These are phyloP conservation scores for Zosterops borbonicus DNA, from an alignment of 2,113 vertebrate species.

Conservation along the genomic window DNA sequence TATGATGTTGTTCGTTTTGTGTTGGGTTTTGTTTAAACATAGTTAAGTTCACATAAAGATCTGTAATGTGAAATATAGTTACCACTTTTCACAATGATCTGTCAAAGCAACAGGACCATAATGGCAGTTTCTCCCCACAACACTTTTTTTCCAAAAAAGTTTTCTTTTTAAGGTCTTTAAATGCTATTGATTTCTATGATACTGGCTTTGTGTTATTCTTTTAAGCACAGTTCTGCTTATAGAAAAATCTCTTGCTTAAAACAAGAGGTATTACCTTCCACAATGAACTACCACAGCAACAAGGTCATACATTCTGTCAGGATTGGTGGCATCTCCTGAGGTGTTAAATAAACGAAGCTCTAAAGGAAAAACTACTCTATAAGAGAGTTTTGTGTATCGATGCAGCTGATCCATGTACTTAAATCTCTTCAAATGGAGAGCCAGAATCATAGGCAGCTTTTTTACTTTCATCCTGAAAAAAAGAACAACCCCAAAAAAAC, in stretches of 20 bases:
- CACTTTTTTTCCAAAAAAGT: neutral
- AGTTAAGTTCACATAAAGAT: neutral
- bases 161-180: neutral
- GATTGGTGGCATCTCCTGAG: slow-evolving; percentile 84
- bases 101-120: neutral
- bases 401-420: slow-evolving; percentile 88
- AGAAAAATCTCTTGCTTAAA: neutral
- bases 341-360: slow-evolving; percentile 86
- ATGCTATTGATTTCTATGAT: neutral
- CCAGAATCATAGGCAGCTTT: slow-evolving; percentile 86
- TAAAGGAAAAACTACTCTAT: slow-evolving; percentile 85
- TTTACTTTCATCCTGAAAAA: slow-evolving; percentile 84
- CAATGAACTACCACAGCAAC: slow-evolving; percentile 87
- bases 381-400: slow-evolving; percentile 85
- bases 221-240: neutral
- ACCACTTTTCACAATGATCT: neutral
- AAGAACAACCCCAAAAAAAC: neutral
- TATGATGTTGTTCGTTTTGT: neutral
- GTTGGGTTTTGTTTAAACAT: neutral
- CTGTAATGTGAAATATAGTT: neutral
- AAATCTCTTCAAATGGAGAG: slow-evolving; percentile 85
- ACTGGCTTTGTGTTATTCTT: neutral
- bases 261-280: slow-evolving; percentile 76
- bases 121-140: neutral
- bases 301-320: slow-evolving; percentile 86